Evolutionary conservation across 2,113 vertebrate genomes (phyloP), one percentile per base, ranked within the genome.

Genomic region (Brachyistius frenatus): DNA sequence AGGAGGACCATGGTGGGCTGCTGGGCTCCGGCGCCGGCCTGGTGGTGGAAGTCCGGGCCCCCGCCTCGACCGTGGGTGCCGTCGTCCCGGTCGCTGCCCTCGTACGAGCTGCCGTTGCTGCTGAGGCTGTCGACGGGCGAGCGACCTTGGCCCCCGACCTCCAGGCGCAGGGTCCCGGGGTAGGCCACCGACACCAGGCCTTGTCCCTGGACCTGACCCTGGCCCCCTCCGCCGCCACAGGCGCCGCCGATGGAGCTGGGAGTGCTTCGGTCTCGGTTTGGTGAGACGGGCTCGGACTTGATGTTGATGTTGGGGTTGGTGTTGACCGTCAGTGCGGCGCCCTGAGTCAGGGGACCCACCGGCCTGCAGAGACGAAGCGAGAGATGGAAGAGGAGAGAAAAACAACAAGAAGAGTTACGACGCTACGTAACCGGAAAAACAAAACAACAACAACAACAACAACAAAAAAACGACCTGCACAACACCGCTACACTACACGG

Each of bases 251-350:
- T 76, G 76, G 88, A 81, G 80, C 76, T 74, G 13, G 97, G 97
- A 3, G 97, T 96, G 94, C 93, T 96, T 76, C 96, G 95, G 60
- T 98, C 98, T 0, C 97, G 96, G 89, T 96, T 98, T 1, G 98
- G 98, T 0, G 98, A 99, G 72, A 98, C 94, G 0, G 98, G 98
- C 83, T 99, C 98, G 0, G 96, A 97, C 93, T 99, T 99, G 94
- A 99, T 98, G 95, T 95, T 97, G 94, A 99, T 87, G 89, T 96
- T 95, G 70, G 96, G 95, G 92, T 96, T 96, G 73, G 97, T 98
- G 95, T 97, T 97, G 92, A 98, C 95, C 0, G 96, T 97, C 93
- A 99, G 92, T 3, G 96, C 95, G 60, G 96, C 87, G 76, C 95
- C 93, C 16, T 97, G 96, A 78, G 97, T 92, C 56, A 98, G 89